Base-by-base conservation (phyloP, 2,113 vertebrate genomes). In the Kobus ellipsiprymnus region DNA sequence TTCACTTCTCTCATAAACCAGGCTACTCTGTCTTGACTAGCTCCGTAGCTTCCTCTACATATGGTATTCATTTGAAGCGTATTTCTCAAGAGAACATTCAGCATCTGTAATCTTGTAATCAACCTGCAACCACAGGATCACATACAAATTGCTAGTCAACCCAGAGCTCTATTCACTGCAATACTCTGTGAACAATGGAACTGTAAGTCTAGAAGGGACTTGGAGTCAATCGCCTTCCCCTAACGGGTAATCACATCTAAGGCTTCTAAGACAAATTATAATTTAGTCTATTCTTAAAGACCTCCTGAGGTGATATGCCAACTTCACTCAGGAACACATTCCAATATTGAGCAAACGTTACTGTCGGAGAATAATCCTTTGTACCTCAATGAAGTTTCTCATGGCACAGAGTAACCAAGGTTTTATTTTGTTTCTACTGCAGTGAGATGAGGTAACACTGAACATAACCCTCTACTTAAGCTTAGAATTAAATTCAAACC, bases 281-380 rank as follows among this genome's bases (percentile, higher is more conserved):
- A 95, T 91, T 93, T 89, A 80, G 50, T 95, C 94, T 98, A 74
- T 93, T 95, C 83, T 98, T 93, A 94, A 94, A 87, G 78, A 80
- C 92, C 88, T 96, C 91, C 93, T 14, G 71, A 96, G 50, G 89
- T 95, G 96, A 67, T 91, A 87, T 90, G 87, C 80, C 91, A 94
- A 30, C 82, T 83, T 93, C 82, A 13, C 21, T 93, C 27, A 40
- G 71, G 85, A 94, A 52, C 71, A 84, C 78, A 94, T 95, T 55
- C 46, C 46, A 80, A 94, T 86, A 94, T 59, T 93, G 71, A 96
- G 87, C 67, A 55, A 83, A 94, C 36, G 33, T 78, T 91, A 23
- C 86, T 95, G 86, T 88, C 11, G 23, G 44, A 83, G 90, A 95
- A 91, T 91, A 44, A 29, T 87, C 77, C 74, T 97, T 93, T 95